Conservation (phyloP, 2,888 invertebrate species). For the Nephrotoma flavescens region DNA sequence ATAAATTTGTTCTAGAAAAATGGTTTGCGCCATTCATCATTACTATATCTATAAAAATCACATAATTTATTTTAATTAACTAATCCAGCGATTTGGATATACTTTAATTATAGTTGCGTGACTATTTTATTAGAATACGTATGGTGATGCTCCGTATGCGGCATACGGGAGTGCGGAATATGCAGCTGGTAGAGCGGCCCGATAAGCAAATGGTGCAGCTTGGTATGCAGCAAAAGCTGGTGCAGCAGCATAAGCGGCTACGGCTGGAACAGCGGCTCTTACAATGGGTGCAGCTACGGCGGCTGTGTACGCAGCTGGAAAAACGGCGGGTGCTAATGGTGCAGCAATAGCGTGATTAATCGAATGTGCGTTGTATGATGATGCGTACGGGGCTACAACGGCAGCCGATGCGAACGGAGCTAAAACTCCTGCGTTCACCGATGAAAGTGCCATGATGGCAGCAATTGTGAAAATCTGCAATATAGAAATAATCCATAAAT, state of each 20-base stretch:
- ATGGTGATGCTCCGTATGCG: background rate
- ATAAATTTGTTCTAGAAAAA: background rate
- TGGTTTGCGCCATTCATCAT: background rate
- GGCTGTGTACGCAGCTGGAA: background rate
- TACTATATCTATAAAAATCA: background rate
- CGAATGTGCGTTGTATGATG: slow-evolving; percentile 58
- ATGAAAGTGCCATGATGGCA: slow-evolving; percentile 14
- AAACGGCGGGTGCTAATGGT: slow-evolving; percentile 28
- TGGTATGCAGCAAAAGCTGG: slow-evolving; percentile 23
- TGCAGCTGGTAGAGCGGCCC: slow-evolving; percentile 15
- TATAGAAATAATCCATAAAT: background rate
- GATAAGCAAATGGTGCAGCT: slow-evolving; percentile 10
- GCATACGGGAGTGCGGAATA: background rate
- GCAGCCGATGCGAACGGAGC: slow-evolving; percentile 33
- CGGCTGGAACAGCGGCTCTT: background rate
- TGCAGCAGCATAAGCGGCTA: slow-evolving; percentile 20
- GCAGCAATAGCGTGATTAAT: slow-evolving; percentile 61
- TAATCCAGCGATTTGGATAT: background rate
- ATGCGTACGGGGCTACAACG: slow-evolving; percentile 56
- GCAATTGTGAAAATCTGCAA: slow-evolving; percentile 21
- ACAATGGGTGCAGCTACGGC: background rate
- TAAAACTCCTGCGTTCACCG: slow-evolving; percentile 25
- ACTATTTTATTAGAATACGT: background rate
- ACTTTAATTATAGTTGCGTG: background rate
- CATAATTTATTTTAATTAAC: background rate